Percentiles rank a stretch among this genome's conserved stretches.
These are phyloP conservation scores for Ptilonorhynchus violaceus DNA, from an alignment of 2,113 vertebrate genomes.

Conservation along the genomic window DNA sequence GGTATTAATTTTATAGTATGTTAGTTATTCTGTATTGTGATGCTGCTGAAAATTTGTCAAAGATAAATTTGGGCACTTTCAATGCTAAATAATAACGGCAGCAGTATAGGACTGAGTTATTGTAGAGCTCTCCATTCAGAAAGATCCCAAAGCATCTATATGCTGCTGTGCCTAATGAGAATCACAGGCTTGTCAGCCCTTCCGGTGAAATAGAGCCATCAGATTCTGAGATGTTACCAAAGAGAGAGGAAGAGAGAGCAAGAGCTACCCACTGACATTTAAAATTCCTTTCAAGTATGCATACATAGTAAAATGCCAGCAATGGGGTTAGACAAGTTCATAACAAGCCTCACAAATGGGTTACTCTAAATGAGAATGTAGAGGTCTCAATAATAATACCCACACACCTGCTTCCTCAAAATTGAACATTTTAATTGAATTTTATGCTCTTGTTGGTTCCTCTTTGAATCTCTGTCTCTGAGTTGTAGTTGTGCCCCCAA, in stretches of 20 bases:
- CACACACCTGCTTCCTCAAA: slow-evolving; percentile 39
- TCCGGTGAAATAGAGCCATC: background rate
- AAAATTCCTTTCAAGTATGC: slow-evolving; percentile 37
- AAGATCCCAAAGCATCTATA: background rate
- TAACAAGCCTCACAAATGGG: slow-evolving; percentile 15
- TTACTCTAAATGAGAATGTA: slow-evolving; percentile 47
- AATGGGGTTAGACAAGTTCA: slow-evolving; percentile 46
- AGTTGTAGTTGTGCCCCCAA: background rate
- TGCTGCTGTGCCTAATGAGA: background rate
- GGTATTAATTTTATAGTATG: background rate
- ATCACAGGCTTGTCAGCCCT: background rate
- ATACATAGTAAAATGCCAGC: slow-evolving; percentile 35
- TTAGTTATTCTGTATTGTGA: background rate
- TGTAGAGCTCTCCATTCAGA: background rate
- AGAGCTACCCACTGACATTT: slow-evolving; percentile 48
- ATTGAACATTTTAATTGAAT: slow-evolving; percentile 48
- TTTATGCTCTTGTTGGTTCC: slow-evolving; percentile 7
- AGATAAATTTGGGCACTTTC: background rate
- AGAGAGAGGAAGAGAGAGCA: background rate
- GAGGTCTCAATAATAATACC: slow-evolving; percentile 30
- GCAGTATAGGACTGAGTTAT: background rate
- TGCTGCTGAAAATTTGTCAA: background rate
- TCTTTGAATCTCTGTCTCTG: slow-evolving; percentile 23
- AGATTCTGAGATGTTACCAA: slow-evolving; percentile 7
- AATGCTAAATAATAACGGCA: background rate